Percentiles rank a stretch among this genome's conserved stretches.
Evolutionary conservation across 2,888 invertebrate genomes (phyloP).

Genomic region (Caenorhabditis sinica): DNA sequence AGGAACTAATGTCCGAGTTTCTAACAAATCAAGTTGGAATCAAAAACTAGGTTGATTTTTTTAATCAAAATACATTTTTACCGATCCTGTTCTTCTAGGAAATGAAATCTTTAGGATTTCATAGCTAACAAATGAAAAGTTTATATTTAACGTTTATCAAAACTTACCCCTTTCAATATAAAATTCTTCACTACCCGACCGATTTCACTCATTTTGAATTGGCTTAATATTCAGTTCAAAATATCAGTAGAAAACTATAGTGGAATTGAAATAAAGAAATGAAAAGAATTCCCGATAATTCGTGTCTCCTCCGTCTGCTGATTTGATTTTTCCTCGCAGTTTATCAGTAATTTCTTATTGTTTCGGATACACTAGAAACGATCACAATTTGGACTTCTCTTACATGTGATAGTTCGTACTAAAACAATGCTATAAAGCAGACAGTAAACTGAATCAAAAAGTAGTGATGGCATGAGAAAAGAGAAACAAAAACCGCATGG

Average conservation of each 20-base stretch:
- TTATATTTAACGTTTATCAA: not conserved
- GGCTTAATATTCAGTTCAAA: slow-evolving; percentile 9
- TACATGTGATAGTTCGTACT: not conserved
- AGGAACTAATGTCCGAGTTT: too few species aligned
- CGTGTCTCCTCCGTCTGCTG: not conserved
- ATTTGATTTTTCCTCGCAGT: slow-evolving; percentile 10
- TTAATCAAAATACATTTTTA: too few species aligned
- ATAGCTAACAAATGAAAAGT: not conserved
- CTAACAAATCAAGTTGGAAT: too few species aligned
- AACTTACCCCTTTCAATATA: slow-evolving; percentile 49
- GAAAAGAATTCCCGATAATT: slow-evolving; percentile 18
- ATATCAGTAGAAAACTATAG: slow-evolving; percentile 14
- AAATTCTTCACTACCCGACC: slow-evolving; percentile 30
- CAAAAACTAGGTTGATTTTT: too few species aligned
- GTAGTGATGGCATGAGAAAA: not conserved
- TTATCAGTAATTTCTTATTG: slow-evolving; percentile 33
- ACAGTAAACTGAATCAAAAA: not conserved
- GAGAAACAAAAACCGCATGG: slow-evolving; percentile 34
- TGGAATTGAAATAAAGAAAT: slow-evolving; percentile 15
- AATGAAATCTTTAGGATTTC: too few species aligned
- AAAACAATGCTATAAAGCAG: not conserved
- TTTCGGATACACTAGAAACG: slow-evolving; percentile 18
- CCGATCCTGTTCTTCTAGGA: too few species aligned
- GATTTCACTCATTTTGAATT: slow-evolving; percentile 13
- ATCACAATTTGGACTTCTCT: slow-evolving; percentile 22